Conservation (phyloP, 1,140 invertebrate genomes). For the Charaxes varanes region DNA sequence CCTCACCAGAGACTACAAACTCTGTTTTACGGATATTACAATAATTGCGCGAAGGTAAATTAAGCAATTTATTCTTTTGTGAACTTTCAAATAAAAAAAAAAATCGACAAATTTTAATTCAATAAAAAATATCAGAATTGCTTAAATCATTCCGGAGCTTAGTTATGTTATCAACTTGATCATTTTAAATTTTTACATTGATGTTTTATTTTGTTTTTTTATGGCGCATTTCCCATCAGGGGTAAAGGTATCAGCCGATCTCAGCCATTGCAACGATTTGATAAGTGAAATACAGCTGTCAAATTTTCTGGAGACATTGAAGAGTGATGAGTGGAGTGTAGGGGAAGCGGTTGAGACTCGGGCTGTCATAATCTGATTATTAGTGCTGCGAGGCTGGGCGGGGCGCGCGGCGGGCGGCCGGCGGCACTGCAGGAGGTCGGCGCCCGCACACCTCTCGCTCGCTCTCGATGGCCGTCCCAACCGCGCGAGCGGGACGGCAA, state of each 20-base stretch:
- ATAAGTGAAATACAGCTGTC: conserved; percentile 41
- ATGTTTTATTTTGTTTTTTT: no score
- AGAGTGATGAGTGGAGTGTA: conserved; percentile 53
- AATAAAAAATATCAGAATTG: background rate
- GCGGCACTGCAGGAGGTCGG: conserved; percentile 64
- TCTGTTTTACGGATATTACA: conserved; percentile 42
- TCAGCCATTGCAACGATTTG: conserved; percentile 17
- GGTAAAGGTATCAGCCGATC: conserved; percentile 10
- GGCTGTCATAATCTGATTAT: conserved; percentile 73
- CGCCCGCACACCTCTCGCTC: conserved; percentile 54
- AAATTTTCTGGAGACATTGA: conserved; percentile 46
- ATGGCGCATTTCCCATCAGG: no score
- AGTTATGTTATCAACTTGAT: no score
- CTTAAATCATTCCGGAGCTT: no score
- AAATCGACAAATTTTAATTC: background rate
- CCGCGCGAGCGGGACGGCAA: conserved; percentile 27
- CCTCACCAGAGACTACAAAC: conserved; percentile 50
- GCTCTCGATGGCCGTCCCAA: conserved; percentile 12
- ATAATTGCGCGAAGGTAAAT: conserved; percentile 33
- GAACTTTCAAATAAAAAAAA: background rate
- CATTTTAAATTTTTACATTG: no score
- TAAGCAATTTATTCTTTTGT: conserved; percentile 28
- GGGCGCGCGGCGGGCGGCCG: conserved; percentile 66
- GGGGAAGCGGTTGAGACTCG: conserved; percentile 44
- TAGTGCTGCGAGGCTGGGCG: conserved; percentile 62